phyloP scores from a whole-genome alignment of 2,113 vertebrate genomes.

The Gymnobelideus leadbeateri region DNA sequence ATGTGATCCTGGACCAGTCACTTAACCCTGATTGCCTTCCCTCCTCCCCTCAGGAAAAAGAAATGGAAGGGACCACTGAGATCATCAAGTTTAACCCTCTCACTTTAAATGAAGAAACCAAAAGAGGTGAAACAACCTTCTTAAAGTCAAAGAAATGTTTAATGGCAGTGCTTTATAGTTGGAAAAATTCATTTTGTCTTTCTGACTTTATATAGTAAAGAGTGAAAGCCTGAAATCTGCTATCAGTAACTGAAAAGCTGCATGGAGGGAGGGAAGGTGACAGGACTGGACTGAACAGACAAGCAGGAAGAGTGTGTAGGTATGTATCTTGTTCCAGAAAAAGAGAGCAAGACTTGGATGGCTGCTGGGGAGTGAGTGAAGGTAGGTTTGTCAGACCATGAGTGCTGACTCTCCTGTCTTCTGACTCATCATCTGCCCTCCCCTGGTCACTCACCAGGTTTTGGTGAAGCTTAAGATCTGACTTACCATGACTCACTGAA shows the following conservation, averaged over 20 bases:
- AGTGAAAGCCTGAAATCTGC: background rate
- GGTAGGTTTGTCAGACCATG: background rate
- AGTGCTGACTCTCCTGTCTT: background rate
- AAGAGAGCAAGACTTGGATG: background rate
- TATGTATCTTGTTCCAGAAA: background rate
- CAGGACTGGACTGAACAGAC: background rate
- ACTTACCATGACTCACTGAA: background rate
- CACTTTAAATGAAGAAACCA: background rate
- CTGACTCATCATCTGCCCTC: background rate
- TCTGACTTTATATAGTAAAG: background rate
- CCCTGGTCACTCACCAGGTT: background rate
- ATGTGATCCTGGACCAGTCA: too few relatives aligned
- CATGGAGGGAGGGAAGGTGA: background rate
- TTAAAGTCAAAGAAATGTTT: background rate
- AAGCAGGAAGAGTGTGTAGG: background rate
- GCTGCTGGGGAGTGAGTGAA: background rate
- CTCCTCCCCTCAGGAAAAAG: too few relatives aligned
- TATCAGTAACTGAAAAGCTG: background rate
- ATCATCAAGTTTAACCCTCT: background rate
- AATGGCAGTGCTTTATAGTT: background rate
- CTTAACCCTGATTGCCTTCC: too few relatives aligned
- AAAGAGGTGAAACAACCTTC: background rate
- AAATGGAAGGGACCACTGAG: background rate
- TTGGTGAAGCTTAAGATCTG: background rate
- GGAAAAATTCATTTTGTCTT: background rate